Base-by-base conservation (phyloP, 2,888 invertebrate genomes). In the Clostera curtula region DNA sequence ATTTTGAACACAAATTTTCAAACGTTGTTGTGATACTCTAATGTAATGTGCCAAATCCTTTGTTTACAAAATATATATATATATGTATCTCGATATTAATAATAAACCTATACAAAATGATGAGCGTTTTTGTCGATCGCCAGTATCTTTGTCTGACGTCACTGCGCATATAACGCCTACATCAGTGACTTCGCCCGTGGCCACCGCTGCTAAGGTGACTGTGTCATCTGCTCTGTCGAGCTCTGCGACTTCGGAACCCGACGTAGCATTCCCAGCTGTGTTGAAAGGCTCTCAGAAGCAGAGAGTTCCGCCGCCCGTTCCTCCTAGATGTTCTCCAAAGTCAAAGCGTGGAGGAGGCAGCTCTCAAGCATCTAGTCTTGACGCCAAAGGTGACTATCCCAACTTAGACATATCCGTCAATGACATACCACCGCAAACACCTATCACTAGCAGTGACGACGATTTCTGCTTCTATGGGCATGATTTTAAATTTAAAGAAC, bases 281-380 rank as follows among this genome's bases (percentile, higher is more conserved):
- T 80, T 92, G 57, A 92, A 91, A 72, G 90, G 91, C 55, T 86
- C 87, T 19, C 85, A 86, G 46, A 92, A 92, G 72, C 87, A 90
- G 50, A 91, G 92, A 71, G 89, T 94, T 19, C 95, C 95, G 19
- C 95, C 95, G 28, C 95, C 95, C 11, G 95, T 95, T 26, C 95
- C 95, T 28, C 95, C 95, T 3, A 85, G 95, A 53, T 93, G 93
- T 31, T 91, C 92, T 12, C 92, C 91, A 20, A 90, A 90, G 67
- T 73, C 84, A 32, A 88, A 87, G 69, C 77, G 87, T 17, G 85
- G 85, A 19, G 82, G 79, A 24, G 80, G 71, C 31, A 53, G 64
- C 36, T 73, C 80, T 5, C 77, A 73, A 47, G 51, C 74, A 6
- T 73, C 76, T 29, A 65, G 66, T 49, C 44, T 76, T 46, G 82